phyloP scores from a whole-genome alignment of 2,888 invertebrate genomes.

The Athalia circularis region DNA sequence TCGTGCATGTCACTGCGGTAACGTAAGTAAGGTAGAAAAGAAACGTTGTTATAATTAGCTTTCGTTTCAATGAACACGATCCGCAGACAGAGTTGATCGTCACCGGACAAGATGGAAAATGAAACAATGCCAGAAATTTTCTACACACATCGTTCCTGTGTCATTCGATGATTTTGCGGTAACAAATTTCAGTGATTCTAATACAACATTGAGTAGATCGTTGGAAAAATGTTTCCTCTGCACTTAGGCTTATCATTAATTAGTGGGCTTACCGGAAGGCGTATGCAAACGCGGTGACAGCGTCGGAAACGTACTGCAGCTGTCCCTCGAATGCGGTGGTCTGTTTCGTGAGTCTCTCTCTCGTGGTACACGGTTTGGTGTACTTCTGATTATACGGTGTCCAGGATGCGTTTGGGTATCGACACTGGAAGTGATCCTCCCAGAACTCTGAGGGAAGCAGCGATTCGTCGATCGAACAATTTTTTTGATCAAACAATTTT shows the following conservation, averaged over 20 bases:
- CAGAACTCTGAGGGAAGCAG: slow-evolving; percentile 84
- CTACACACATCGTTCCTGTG: no score
- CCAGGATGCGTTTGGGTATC: slow-evolving; percentile 85
- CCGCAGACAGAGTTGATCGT: no score
- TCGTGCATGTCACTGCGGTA: slow-evolving; percentile 87
- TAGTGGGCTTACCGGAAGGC: slow-evolving; percentile 81
- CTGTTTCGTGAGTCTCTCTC: slow-evolving; percentile 83
- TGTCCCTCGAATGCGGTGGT: slow-evolving; percentile 94
- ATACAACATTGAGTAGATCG: no score
- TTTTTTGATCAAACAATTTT: no score
- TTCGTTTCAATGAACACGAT: no score
- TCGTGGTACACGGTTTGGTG: slow-evolving; percentile 83
- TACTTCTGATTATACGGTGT: slow-evolving; percentile 90
- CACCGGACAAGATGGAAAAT: no score
- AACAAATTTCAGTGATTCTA: no score
- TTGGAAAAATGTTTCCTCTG: no score
- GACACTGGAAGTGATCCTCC: slow-evolving; percentile 95
- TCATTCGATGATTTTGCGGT: no score
- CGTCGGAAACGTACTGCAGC: slow-evolving; percentile 96
- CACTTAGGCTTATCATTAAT: no score
- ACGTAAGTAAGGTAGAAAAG: not conserved
- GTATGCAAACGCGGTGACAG: slow-evolving; percentile 95
- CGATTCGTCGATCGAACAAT: no score
- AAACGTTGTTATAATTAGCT: not conserved
- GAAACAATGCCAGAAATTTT: no score